Evolutionary conservation across 2,888 invertebrate species (phyloP).

Genomic region (Sarcophaga variegata): DNA sequence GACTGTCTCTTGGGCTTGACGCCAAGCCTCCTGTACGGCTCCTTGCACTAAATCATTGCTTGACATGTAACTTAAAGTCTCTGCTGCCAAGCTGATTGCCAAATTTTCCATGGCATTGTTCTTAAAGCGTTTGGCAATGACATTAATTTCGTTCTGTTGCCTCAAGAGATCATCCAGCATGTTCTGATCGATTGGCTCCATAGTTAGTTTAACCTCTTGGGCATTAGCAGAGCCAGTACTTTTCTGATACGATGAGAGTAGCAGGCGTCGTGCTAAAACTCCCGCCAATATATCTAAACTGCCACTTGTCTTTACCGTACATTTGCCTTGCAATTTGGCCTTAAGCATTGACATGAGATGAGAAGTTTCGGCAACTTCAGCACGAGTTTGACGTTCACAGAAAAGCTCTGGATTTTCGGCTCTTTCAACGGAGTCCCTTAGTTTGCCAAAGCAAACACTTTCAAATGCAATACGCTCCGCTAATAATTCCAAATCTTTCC

Average conservation of each 20-base stretch:
- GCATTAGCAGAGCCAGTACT: constrained; percentile 41
- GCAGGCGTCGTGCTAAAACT: constrained; percentile 88
- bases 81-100: constrained; percentile 87
- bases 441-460: constrained; percentile 87
- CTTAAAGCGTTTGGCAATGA: constrained; percentile 86
- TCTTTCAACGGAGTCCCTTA: constrained; percentile 86
- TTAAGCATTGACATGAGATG: constrained; percentile 89
- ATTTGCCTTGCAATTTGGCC: constrained; percentile 85
- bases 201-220: constrained; percentile 82
- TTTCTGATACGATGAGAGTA: constrained; percentile 79
- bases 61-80: constrained; percentile 85
- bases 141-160: constrained; percentile 85
- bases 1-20: constrained; percentile 88
- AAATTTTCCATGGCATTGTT: constrained; percentile 87
- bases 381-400: constrained; percentile 85
- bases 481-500: constrained; percentile 87
- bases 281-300: constrained; percentile 88
- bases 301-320: constrained; percentile 81
- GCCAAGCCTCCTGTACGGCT: constrained; percentile 89
- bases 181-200: constrained; percentile 83
- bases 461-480: constrained; percentile 92
- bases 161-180: constrained; percentile 81
- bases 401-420: constrained; percentile 84
- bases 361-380: constrained; percentile 89
- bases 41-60: constrained; percentile 85